phyloP scores from a whole-genome alignment of 2,113 vertebrate species.

The Chunga burmeisteri region DNA sequence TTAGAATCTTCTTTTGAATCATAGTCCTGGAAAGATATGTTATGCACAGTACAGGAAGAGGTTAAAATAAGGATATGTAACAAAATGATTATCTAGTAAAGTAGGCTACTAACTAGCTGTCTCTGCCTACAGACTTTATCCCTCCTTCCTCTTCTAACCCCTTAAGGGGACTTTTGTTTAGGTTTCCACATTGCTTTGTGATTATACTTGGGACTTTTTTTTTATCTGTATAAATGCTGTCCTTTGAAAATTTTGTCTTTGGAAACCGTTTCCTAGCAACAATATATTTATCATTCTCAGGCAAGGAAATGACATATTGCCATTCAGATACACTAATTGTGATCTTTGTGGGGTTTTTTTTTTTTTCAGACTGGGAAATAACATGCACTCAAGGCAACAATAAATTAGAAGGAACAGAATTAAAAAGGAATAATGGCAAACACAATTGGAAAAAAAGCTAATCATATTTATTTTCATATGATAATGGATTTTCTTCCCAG shows the following conservation, averaged over 20 bases:
- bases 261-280: conserved; percentile 16
- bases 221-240: background rate
- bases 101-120: background rate
- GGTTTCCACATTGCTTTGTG: background rate
- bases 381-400: background rate
- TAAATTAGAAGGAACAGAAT: conserved; percentile 7
- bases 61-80: background rate
- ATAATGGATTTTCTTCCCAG: background rate
- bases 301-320: background rate
- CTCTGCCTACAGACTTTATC: background rate
- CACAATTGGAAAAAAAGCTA: background rate
- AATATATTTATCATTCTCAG: background rate
- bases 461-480: background rate
- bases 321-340: conserved; percentile 8
- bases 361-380: background rate
- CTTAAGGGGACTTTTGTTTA: background rate
- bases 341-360: background rate
- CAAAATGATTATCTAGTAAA: background rate
- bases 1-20: background rate
- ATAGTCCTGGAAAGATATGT: background rate
- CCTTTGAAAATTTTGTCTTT: conserved; percentile 37
- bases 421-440: background rate
- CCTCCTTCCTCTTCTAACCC: background rate
- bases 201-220: background rate
- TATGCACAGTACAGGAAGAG: background rate